Percentiles rank a stretch among this genome's conserved stretches.
These are phyloP conservation scores for Eurytoma californica DNA, from an alignment of 2,888 invertebrate species.

Conservation along the genomic window DNA sequence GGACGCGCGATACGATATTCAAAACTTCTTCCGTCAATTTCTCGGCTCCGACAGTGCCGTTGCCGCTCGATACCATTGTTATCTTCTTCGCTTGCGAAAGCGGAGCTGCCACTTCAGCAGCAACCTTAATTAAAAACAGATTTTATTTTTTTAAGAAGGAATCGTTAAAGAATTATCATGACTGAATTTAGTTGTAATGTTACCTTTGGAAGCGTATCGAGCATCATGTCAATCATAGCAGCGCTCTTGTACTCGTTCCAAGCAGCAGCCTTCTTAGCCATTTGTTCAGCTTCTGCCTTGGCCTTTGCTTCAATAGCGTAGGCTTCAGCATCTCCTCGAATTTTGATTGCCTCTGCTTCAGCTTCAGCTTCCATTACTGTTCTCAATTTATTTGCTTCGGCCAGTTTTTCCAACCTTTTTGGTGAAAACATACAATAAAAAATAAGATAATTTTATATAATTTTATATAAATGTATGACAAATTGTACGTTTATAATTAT, in stretches of 20 bases:
- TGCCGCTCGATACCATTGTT: conserved; percentile 96
- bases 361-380: conserved; percentile 97
- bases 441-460: background rate
- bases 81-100: conserved; percentile 95
- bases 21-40: conserved; percentile 96
- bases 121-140: conserved; percentile 80
- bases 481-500: background rate
- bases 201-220: conserved; percentile 96
- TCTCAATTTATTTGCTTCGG: conserved; percentile 92
- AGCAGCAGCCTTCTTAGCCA: conserved; percentile 97
- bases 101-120: conserved; percentile 97
- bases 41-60: conserved; percentile 93
- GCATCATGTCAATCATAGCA: conserved; percentile 97
- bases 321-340: conserved; percentile 93
- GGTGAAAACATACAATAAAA: background rate
- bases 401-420: conserved; percentile 89
- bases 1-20: conserved; percentile 93
- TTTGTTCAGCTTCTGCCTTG: conserved; percentile 96
- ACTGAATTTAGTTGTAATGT: background rate
- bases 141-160: background rate
- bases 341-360: conserved; percentile 90
- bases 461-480: too few relatives aligned
- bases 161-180: background rate
- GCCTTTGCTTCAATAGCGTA: conserved; percentile 96
- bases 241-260: conserved; percentile 97